Percentiles rank a stretch among this genome's conserved stretches.
Evolutionary conservation across 2,888 invertebrate species (phyloP).

Genomic region (Sabatieria punctata): DNA sequence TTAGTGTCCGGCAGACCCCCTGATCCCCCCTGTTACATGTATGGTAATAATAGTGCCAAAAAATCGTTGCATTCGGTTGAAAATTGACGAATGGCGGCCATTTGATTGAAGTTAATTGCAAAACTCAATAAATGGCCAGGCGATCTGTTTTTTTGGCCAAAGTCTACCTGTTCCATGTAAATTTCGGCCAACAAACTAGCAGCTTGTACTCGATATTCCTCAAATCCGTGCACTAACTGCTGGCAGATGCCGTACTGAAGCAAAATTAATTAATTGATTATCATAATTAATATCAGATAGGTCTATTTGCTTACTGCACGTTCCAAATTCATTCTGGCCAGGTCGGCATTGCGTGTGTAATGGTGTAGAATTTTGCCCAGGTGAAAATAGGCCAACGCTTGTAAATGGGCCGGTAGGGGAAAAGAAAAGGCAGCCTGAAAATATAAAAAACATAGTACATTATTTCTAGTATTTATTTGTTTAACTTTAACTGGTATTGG

Average conservation of each 20-base stretch:
- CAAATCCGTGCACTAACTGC: slow-evolving; percentile 54
- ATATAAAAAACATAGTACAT: too few relatives aligned
- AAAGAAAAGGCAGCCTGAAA: slow-evolving; percentile 71
- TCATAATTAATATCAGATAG: slow-evolving; percentile 9
- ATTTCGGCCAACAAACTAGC: slow-evolving; percentile 79
- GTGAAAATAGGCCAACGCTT: slow-evolving; percentile 87
- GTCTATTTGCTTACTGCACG: slow-evolving; percentile 59
- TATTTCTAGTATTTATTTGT: too few relatives aligned
- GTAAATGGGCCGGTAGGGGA: slow-evolving; percentile 78
- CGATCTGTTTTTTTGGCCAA: not conserved
- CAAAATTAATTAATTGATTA: slow-evolving; percentile 9
- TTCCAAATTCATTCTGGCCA: slow-evolving; percentile 83
- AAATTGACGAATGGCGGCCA: too few relatives aligned
- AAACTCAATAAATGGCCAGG: not conserved
- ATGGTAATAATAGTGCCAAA: too few relatives aligned
- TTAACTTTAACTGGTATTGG: too few relatives aligned
- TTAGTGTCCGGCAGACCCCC: too few relatives aligned
- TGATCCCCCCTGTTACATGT: too few relatives aligned
- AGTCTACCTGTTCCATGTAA: slow-evolving; percentile 58
- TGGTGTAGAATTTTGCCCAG: slow-evolving; percentile 80
- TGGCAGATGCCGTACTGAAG: too few relatives aligned
- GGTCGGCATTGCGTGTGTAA: slow-evolving; percentile 85
- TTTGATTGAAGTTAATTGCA: too few relatives aligned
- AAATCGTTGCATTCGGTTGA: too few relatives aligned
- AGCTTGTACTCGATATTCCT: slow-evolving; percentile 90